Evolutionary conservation across 1,140 invertebrate genomes (phyloP).

Genomic region (Palaemon carinicauda): DNA sequence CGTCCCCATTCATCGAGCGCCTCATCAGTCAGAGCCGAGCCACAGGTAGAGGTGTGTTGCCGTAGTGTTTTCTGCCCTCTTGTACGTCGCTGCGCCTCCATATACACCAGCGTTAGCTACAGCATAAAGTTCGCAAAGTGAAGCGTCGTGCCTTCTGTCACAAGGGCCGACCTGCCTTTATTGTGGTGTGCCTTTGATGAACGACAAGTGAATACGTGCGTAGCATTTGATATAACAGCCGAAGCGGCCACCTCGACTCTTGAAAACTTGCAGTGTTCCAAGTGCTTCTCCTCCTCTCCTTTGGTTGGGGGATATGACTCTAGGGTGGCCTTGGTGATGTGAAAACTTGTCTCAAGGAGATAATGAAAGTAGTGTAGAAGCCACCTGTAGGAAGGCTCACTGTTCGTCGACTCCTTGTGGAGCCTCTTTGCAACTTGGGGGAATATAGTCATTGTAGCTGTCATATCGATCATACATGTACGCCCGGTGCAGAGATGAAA

Average conservation of each 20-base stretch:
- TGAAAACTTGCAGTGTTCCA: background rate
- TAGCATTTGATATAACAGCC: slow-evolving; percentile 9
- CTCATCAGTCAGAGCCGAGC: slow-evolving; percentile 41
- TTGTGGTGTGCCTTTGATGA: background rate
- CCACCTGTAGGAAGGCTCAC: no score
- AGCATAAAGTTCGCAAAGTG: background rate
- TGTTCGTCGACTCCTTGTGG: no score
- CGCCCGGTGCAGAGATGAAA: no score
- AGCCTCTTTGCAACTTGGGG: no score
- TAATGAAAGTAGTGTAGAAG: no score
- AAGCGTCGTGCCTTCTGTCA: background rate
- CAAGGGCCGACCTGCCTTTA: background rate
- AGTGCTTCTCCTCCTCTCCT: background rate
- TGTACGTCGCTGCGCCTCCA: background rate
- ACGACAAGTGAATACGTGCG: background rate
- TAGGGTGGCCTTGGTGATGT: background rate
- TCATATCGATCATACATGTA: no score
- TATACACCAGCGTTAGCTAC: background rate
- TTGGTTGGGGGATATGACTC: background rate
- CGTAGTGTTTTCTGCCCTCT: background rate
- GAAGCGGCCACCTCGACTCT: background rate
- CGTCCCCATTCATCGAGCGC: slow-evolving; percentile 40
- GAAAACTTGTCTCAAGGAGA: no score
- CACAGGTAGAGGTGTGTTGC: background rate
- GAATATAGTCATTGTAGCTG: no score